Conservation (phyloP, 2,113 vertebrate genomes). For the Gymnarchus niloticus region DNA sequence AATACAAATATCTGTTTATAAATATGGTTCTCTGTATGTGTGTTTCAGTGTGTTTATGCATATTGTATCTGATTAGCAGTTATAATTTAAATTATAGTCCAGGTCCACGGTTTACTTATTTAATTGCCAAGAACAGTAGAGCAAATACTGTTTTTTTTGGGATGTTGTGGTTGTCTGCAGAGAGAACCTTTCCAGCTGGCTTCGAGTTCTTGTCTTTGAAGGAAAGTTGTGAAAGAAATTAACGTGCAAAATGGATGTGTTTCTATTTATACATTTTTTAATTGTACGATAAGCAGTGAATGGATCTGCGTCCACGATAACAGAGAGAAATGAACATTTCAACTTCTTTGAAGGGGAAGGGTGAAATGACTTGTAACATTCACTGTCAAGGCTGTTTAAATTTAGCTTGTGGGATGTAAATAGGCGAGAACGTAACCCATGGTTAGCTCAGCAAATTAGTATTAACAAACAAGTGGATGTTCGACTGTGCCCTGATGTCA, state of each 20-base stretch:
- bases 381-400: background rate
- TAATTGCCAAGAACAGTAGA: background rate
- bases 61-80: background rate
- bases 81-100: constrained; percentile 10
- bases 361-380: background rate
- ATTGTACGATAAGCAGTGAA: background rate
- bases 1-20: constrained; percentile 5
- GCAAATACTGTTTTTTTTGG: background rate
- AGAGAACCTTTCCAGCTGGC: background rate
- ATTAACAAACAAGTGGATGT: background rate
- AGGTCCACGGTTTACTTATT: background rate
- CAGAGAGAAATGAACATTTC: background rate
- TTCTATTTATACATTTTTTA: background rate
- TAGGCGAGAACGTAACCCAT: background rate
- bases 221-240: background rate
- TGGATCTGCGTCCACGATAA: background rate
- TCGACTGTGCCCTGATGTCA: background rate
- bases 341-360: background rate
- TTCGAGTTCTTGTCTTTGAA: background rate
- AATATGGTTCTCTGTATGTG: background rate
- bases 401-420: background rate
- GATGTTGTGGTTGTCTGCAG: background rate
- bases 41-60: background rate
- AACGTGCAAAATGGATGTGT: background rate
- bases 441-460: background rate